Conservation (phyloP, 2,113 vertebrate genomes). For the Phodopus roborovskii region DNA sequence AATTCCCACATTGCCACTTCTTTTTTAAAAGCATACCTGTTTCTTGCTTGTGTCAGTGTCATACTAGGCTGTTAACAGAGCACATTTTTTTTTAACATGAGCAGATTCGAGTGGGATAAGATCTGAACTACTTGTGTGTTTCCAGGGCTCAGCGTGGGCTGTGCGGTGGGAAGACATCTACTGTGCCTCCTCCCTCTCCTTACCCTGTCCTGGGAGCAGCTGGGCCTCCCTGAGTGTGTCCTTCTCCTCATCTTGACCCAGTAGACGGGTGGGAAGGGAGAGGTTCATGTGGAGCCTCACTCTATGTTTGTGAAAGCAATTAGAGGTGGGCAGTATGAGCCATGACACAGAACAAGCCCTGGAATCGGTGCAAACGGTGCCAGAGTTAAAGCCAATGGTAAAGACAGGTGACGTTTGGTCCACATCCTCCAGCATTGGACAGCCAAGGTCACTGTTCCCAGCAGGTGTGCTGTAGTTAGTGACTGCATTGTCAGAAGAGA, state of each 20-base stretch:
- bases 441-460: conserved; percentile 37
- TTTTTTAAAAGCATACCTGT: conserved; percentile 3
- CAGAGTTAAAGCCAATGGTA: background rate
- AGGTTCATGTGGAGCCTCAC: conserved; percentile 1
- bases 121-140: conserved; percentile 42
- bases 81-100: conserved; percentile 29
- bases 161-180: background rate
- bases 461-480: background rate
- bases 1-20: conserved; percentile 72
- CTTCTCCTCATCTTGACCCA: background rate
- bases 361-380: background rate
- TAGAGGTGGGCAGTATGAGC: conserved; percentile 10
- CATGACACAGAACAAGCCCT: conserved; percentile 3
- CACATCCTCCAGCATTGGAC: conserved; percentile 19
- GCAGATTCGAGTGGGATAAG: conserved; percentile 44
- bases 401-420: conserved; percentile 35
- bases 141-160: conserved; percentile 40
- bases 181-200: background rate
- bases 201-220: background rate
- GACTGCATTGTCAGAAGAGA: background rate
- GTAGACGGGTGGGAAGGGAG: background rate
- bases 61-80: conserved; percentile 52
- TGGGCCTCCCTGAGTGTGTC: background rate
- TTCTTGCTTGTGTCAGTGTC: conserved; percentile 62
- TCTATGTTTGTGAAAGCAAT: conserved; percentile 49